A percentile compares a stretch with the other conserved stretches of the same genome.
Conservation (phyloP, 2,888 invertebrate species). For the Drosophila kokeensis region DNA sequence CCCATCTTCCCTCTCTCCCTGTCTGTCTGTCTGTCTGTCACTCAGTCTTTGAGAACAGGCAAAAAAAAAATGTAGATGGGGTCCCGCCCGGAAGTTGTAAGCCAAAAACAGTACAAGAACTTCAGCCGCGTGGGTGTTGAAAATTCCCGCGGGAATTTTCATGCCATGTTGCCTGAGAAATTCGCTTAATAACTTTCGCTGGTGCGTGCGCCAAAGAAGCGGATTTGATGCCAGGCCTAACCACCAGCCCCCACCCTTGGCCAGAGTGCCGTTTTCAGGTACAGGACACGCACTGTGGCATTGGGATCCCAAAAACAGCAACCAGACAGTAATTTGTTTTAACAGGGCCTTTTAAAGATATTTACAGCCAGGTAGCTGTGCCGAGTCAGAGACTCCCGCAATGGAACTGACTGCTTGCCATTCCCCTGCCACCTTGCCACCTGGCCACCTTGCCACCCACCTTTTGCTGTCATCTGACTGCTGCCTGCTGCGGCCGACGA, state of each 20-base stretch:
- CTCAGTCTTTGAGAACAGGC: slow-evolving; percentile 13
- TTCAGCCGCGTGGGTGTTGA: slow-evolving; percentile 57
- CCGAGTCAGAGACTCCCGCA: slow-evolving; percentile 31
- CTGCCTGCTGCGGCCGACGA: slow-evolving; percentile 55
- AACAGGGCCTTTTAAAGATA: slow-evolving; percentile 80
- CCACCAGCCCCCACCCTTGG: not conserved
- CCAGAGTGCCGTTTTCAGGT: slow-evolving; percentile 9
- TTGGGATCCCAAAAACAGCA: slow-evolving; percentile 63
- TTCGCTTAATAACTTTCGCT: slow-evolving; percentile 79
- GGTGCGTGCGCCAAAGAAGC: slow-evolving; percentile 50
- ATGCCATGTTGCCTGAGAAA: slow-evolving; percentile 75
- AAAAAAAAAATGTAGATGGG: slow-evolving; percentile 50
- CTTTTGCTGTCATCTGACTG: slow-evolving; percentile 10
- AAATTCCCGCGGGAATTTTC: slow-evolving; percentile 77
- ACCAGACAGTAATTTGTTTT: slow-evolving; percentile 81
- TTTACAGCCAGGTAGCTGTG: slow-evolving; percentile 66
- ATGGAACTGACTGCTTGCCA: slow-evolving; percentile 18
- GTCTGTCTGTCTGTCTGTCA: slow-evolving; percentile 30
- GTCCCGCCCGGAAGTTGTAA: slow-evolving; percentile 42
- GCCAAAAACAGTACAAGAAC: slow-evolving; percentile 40
- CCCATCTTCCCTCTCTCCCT: not conserved
- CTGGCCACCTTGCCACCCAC: slow-evolving; percentile 1
- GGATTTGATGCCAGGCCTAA: slow-evolving; percentile 39
- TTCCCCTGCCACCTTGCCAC: slow-evolving; percentile 5
- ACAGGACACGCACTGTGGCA: slow-evolving; percentile 56